Evolutionary conservation across 2,113 vertebrate species (phyloP).

Genomic region (Orycteropus afer): DNA sequence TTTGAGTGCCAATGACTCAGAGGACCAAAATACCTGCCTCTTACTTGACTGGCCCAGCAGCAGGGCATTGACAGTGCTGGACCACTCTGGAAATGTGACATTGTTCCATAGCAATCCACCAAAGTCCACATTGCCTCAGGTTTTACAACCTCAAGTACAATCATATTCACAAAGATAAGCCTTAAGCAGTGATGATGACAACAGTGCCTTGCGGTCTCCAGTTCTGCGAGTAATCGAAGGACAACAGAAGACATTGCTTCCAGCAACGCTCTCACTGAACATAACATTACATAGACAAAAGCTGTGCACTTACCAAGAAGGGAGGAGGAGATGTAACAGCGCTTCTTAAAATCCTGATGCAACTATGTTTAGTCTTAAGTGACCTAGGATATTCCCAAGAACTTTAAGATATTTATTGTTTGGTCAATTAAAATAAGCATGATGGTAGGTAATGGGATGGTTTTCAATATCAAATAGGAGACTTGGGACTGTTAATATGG

Average conservation of each 20-base stretch:
- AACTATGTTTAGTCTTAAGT: neutral
- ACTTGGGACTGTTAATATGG: neutral
- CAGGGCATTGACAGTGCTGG: neutral
- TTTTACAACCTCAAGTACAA: neutral
- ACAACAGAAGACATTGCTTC: neutral
- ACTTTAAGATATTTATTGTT: neutral
- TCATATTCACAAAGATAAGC: conserved; percentile 17
- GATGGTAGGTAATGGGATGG: neutral
- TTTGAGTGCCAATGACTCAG: neutral
- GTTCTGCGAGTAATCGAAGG: neutral
- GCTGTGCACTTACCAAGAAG: neutral
- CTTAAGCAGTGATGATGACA: neutral
- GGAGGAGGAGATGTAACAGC: neutral
- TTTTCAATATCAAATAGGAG: conserved; percentile 13
- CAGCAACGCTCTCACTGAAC: neutral
- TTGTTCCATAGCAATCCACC: neutral
- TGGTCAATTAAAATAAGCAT: conserved; percentile 17
- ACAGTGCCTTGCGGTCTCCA: neutral
- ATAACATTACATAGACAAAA: neutral
- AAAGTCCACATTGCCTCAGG: neutral
- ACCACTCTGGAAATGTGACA: neutral
- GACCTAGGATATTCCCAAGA: neutral
- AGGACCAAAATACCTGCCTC: neutral
- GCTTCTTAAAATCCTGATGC: neutral
- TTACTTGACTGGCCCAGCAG: no score